Percentiles rank a stretch among this genome's conserved stretches.
phyloP scores from a whole-genome alignment of 2,888 invertebrate genomes.

The Metopia argyrocephala region DNA sequence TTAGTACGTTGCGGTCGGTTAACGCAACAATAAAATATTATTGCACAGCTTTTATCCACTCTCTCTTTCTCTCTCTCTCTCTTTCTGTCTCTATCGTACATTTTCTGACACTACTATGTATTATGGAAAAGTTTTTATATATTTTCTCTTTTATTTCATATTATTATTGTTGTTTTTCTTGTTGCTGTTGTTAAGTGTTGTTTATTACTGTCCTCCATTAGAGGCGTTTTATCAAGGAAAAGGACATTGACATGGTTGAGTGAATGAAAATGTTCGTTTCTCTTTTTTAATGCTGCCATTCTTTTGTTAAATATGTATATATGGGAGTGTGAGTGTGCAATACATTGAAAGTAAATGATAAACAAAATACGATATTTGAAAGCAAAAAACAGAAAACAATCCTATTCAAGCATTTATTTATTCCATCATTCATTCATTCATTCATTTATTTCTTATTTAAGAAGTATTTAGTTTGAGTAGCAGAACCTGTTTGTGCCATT shows the following conservation, averaged over 20 bases:
- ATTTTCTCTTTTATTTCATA: not conserved
- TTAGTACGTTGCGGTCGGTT: constrained; percentile 76
- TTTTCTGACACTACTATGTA: not conserved
- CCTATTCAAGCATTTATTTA: not conserved
- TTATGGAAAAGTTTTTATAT: constrained; percentile 34
- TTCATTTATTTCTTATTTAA: not conserved
- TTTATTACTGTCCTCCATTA: constrained; percentile 60
- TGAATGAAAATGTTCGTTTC: constrained; percentile 22
- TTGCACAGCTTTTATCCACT: not conserved
- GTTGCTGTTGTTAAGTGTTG: constrained; percentile 45
- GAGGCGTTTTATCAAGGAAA: constrained; percentile 55
- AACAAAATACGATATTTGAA: constrained; percentile 45
- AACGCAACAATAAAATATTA: constrained; percentile 76
- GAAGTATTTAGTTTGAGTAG: too few relatives aligned
- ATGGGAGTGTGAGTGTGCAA: not conserved
- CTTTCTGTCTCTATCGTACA: not conserved
- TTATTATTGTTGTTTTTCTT: constrained; percentile 32
- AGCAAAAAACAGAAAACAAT: constrained; percentile 7
- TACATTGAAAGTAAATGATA: constrained; percentile 30
- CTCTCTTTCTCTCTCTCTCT: not conserved
- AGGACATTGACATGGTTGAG: constrained; percentile 59
- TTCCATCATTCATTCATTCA: not conserved
- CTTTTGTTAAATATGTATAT: not conserved
- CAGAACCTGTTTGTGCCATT: too few relatives aligned
- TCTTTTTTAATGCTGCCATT: not conserved